phyloP scores from a whole-genome alignment of 37 sponge, comb jelly and placozoan species.

The Chondrosia reniformis region DNA sequence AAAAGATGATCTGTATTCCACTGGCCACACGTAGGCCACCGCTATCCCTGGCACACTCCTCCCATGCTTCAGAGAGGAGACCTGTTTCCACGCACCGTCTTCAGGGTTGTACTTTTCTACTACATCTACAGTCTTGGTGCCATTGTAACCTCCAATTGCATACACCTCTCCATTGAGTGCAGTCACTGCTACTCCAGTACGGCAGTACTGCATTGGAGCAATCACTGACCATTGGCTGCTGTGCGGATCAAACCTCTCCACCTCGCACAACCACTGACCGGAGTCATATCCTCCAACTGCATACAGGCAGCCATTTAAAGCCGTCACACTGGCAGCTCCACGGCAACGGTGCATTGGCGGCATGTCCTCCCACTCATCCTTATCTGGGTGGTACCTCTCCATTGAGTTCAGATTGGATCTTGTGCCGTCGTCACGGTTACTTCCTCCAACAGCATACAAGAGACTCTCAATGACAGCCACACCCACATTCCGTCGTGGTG shows the following conservation, averaged over 20 bases:
- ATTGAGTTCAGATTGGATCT: slow-evolving; percentile 88
- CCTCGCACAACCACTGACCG: slow-evolving; percentile 91
- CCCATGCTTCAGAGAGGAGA: slow-evolving; percentile 67
- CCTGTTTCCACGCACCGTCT: slow-evolving; percentile 75
- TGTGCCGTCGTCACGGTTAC: slow-evolving; percentile 85
- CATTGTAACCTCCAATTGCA: slow-evolving; percentile 90
- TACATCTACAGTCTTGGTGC: slow-evolving; percentile 84
- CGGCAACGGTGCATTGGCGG: slow-evolving; percentile 84
- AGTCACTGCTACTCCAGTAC: slow-evolving; percentile 92
- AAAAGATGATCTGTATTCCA: slow-evolving; percentile 29
- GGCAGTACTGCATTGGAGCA: slow-evolving; percentile 74
- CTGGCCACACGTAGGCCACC: slow-evolving; percentile 82
- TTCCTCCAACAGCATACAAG: slow-evolving; percentile 86
- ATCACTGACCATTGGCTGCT: slow-evolving; percentile 78
- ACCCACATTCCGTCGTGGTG: slow-evolving; percentile 84
- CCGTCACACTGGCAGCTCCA: slow-evolving; percentile 85
- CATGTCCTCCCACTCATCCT: slow-evolving; percentile 89
- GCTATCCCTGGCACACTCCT: slow-evolving; percentile 88
- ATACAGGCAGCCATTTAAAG: slow-evolving; percentile 74
- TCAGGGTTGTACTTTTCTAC: slow-evolving; percentile 87
- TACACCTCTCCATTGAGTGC: slow-evolving; percentile 87
- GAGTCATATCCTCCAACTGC: slow-evolving; percentile 90
- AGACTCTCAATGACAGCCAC: slow-evolving; percentile 83
- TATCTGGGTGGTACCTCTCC: slow-evolving; percentile 85
- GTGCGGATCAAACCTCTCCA: slow-evolving; percentile 76